Evolutionary conservation across 2,888 invertebrate genomes (phyloP), one percentile per base, ranked within the genome.

Genomic region (Hydrotaea diabolus): DNA sequence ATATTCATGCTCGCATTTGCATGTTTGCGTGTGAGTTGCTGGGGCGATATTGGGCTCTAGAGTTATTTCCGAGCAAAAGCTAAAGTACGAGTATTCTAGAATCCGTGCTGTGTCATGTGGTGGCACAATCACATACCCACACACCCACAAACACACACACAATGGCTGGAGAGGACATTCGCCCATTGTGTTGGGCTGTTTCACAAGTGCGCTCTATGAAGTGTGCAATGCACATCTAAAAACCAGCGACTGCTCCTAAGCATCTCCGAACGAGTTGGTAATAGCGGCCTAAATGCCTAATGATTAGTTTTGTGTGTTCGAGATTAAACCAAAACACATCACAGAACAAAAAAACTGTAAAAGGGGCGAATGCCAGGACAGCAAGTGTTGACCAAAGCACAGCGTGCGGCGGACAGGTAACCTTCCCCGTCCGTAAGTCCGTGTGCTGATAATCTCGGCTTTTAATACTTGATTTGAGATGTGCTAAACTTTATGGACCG

Each of bases 281-380:
- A 71, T 75, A 72, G 80, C 17, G 77, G 77, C 46, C 71, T 75
- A 66, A 78, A 84, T 64, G 71, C 71, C 75, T 77, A 77, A 57
- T 75, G 71, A 84, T 80, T 77, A 80, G 69, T 77, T 77, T 62
- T 49, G 73, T 59, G 62, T 74, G 71, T 74, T 83, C 59, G 74
- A 64, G 64, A 83, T 77, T 80, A 77, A 75, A 77, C 59, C 59
- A 15, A 59, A 8, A 26, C 23, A 31, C 31, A 31, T 31, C 31
- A 21, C 2, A 43, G 15, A 43, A 43, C 43, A 43, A 31, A 31
- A n/a, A n/a, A n/a, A n/a, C n/a, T n/a, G n/a, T n/a, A n/a, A n/a
- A n/a, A n/a, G n/a, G n/a, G n/a, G 31, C 31, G 31, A 43, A 9
- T 7, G 43, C 1, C 3, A 31, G 31, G 9, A 49, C 49, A 49